These are phyloP conservation scores for Phrynocephalus forsythii DNA, from an alignment of 2,797 vertebrate species.

Conservation along the genomic window DNA sequence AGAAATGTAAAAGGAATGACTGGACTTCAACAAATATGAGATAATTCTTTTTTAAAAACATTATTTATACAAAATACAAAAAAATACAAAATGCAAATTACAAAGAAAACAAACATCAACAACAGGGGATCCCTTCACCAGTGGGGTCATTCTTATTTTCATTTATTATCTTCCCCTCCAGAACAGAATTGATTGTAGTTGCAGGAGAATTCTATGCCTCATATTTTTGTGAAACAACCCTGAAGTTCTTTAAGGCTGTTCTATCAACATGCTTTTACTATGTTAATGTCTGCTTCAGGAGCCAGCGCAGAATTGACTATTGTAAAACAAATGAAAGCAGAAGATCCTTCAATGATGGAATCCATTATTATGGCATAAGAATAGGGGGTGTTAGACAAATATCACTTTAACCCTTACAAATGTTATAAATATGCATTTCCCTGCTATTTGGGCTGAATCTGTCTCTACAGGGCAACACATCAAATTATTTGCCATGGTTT, in stretches of 20 bases:
- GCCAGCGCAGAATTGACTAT: neutral
- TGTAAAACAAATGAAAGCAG: neutral
- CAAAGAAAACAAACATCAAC: no score
- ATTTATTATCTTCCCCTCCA: no score
- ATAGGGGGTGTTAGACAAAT: neutral
- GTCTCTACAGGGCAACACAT: neutral
- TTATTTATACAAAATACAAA: no score
- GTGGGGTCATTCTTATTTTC: no score
- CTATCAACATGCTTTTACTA: neutral
- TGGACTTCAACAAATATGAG: neutral
- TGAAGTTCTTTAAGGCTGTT: neutral
- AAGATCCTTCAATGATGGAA: neutral
- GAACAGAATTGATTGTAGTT: no score
- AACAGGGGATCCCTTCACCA: no score
- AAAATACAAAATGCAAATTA: no score
- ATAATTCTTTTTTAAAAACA: no score
- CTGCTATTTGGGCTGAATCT: conserved; percentile 33
- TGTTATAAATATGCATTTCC: neutral
- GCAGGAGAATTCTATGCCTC: no score
- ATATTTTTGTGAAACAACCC: neutral
- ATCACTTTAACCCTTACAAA: neutral
- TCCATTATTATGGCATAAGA: neutral
- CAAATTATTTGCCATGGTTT: neutral
- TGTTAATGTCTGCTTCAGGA: neutral
- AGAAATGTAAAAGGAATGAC: neutral